Percentiles rank a stretch among this genome's conserved stretches.
Evolutionary conservation across 2,113 vertebrate genomes (phyloP).

Genomic region (Brachirus orientalis): DNA sequence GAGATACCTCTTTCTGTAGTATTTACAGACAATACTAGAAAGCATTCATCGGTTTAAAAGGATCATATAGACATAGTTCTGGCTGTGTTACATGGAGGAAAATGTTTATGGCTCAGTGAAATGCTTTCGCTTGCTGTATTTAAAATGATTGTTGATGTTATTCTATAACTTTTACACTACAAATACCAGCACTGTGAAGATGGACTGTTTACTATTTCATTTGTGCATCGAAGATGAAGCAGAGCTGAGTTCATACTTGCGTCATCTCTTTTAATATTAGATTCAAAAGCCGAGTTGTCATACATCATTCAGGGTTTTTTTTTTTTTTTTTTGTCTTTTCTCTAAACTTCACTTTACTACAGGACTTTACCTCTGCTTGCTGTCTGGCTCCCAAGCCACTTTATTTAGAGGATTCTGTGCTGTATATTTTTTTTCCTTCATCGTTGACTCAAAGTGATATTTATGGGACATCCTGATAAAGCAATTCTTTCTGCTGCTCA

Average conservation of each 20-base stretch:
- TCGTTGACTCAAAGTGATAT: constrained; percentile 80
- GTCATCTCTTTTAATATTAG: constrained; percentile 82
- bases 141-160: too few relatives aligned
- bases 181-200: constrained; percentile 60
- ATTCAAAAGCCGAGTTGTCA: constrained; percentile 79
- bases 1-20: constrained; percentile 74
- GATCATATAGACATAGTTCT: constrained; percentile 74
- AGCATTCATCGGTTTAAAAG: constrained; percentile 83
- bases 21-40: constrained; percentile 79
- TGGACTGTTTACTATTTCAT: constrained; percentile 78
- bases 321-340: constrained; percentile 73
- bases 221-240: constrained; percentile 74
- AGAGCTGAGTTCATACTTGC: constrained; percentile 74
- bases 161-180: too few relatives aligned
- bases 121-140: too few relatives aligned
- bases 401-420: constrained; percentile 67
- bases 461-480: constrained; percentile 82
- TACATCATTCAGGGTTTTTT: constrained; percentile 82
- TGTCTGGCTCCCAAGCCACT: constrained; percentile 58
- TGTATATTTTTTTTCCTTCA: constrained; percentile 55
- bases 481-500: constrained; percentile 74
- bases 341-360: constrained; percentile 51
- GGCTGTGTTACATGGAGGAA: constrained; percentile 71
- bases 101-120: constrained; percentile 57
- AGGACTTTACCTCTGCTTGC: constrained; percentile 62